These are phyloP conservation scores for Etheostoma cragini DNA, from an alignment of 2,113 vertebrate species.

Conservation along the genomic window DNA sequence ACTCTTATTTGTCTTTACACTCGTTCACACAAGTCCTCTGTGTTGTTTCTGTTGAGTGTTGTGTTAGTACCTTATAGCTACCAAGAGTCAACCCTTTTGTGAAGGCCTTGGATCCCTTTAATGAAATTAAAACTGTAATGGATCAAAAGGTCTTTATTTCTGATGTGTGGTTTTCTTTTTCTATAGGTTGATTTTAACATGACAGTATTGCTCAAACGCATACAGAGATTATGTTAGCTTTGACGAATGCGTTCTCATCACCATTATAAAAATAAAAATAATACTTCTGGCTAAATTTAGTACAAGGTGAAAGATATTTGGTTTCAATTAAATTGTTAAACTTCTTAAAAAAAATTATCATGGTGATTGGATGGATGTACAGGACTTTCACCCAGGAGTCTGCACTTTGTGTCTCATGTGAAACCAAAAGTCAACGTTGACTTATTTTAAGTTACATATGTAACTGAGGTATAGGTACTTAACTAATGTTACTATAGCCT, in stretches of 20 bases:
- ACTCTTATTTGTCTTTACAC: constrained; percentile 79
- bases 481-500: too few species aligned
- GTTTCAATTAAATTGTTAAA: neutral
- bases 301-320: neutral
- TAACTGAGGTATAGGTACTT: too few species aligned
- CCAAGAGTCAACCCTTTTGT: constrained; percentile 82
- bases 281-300: neutral
- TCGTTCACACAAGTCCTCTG: constrained; percentile 71
- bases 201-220: neutral
- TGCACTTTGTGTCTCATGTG: too few species aligned
- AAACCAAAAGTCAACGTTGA: too few species aligned
- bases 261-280: neutral
- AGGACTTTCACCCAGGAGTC: too few species aligned
- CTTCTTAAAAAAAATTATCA: neutral
- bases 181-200: neutral
- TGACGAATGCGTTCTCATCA: neutral
- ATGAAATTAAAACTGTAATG: constrained; percentile 79
- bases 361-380: too few species aligned
- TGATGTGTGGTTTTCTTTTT: neutral
- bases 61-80: constrained; percentile 78
- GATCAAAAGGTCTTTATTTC: constrained; percentile 30
- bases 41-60: constrained; percentile 72
- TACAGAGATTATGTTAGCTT: neutral
- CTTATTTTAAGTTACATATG: too few species aligned
- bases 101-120: constrained; percentile 83